phyloP scores from a whole-genome alignment of 2,113 vertebrate genomes.

The Myotis lucifugus region DNA sequence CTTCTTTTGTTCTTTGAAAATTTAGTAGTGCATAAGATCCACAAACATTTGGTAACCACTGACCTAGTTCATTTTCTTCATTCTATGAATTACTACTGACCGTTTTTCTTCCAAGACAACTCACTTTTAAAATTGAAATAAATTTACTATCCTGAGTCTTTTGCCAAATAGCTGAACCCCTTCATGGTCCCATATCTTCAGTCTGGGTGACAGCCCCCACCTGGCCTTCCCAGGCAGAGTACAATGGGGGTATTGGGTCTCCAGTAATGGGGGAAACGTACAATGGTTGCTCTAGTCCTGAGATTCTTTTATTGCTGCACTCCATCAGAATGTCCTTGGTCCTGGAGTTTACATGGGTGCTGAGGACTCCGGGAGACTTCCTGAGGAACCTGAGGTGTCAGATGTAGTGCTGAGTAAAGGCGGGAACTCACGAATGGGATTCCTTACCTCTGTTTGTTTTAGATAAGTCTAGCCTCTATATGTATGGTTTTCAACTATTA shows the following conservation, averaged over 20 bases:
- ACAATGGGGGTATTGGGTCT: neutral
- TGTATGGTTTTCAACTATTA: neutral
- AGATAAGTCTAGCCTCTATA: neutral
- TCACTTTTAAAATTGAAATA: conserved; percentile 17
- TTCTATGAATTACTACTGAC: neutral
- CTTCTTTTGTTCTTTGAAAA: conserved; percentile 52
- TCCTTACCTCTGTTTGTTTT: neutral
- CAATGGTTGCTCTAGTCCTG: neutral
- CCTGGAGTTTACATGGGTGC: neutral
- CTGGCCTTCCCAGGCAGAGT: rapidly evolving
- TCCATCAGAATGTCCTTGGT: neutral
- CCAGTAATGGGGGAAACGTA: neutral
- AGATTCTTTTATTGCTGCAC: neutral
- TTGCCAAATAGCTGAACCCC: neutral
- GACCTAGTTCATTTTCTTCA: neutral
- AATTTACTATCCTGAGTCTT: neutral
- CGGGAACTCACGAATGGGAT: rapidly evolving
- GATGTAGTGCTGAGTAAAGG: neutral
- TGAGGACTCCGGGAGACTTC: neutral
- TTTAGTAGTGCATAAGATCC: neutral
- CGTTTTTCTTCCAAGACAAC: neutral
- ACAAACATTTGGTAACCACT: neutral
- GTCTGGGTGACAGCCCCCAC: neutral
- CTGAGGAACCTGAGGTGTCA: too few relatives aligned
- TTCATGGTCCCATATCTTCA: neutral